Evolutionary conservation across 2,113 vertebrate species (phyloP).

Genomic region (Alces alces): DNA sequence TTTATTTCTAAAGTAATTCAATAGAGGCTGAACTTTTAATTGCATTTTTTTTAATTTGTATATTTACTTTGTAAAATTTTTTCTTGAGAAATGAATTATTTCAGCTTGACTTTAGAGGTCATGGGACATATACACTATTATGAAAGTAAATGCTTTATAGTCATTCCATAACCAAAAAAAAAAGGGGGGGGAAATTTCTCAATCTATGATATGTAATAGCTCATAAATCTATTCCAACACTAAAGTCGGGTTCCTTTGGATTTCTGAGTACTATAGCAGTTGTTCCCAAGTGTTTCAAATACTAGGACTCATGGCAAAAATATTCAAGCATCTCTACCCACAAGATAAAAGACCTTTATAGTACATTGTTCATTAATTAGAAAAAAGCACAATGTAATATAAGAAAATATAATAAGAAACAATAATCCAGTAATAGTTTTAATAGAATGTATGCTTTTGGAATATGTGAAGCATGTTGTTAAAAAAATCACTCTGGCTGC

Average conservation of each 20-base stretch:
- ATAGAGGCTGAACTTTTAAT: slow-evolving; percentile 54
- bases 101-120: neutral
- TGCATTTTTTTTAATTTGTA: slow-evolving; percentile 30
- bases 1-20: slow-evolving; percentile 64
- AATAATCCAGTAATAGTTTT: neutral
- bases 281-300: neutral
- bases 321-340: neutral
- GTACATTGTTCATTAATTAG: neutral
- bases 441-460: neutral
- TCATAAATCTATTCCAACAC: neutral
- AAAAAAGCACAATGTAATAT: neutral
- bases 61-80: slow-evolving; percentile 42
- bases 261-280: neutral
- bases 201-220: neutral
- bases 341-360: neutral
- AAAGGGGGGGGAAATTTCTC: neutral
- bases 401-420: slow-evolving; percentile 30
- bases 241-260: neutral
- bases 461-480: neutral
- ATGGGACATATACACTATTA: neutral
- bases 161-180: neutral
- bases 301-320: neutral
- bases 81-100: neutral
- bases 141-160: neutral
- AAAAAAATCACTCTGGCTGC: neutral